Evolutionary conservation across 2,113 vertebrate species (phyloP), one percentile per base, ranked within the genome.

Genomic region (Cairina moschata): DNA sequence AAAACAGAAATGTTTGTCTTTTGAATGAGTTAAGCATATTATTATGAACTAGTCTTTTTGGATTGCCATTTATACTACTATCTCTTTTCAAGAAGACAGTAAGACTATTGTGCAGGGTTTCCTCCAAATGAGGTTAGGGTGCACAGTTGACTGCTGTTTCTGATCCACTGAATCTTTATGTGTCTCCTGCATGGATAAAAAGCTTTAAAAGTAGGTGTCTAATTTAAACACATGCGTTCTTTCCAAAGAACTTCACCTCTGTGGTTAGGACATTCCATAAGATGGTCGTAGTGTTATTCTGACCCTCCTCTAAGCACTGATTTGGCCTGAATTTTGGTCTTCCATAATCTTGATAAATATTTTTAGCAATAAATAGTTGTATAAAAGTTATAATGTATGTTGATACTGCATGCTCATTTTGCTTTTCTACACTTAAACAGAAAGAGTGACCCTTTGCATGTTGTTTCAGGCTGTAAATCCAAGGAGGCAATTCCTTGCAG

Each of bases 1-100:
- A 50, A 80, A 87, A 74, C 15, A 74, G 75, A 55, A 80, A 80
- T 12, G 31, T 79, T 60, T 74, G 42, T 83, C 75, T 96, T 26
- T 54, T 59, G 78, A 94, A 6, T 34, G 21, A 95, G 54, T 88
- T 71, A 66, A 88, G 52, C 10, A 1, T 34, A 6, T 50, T 56
- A 42, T 81, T 91, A 59, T 34, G 42, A 81, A 71, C 34, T 56
- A 32, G 13, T 81, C 34, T 52, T 81, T 91, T 75, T 83, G 22
- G 21, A 11, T 52, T 38, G 25, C 21, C 55, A 11, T 63, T 92
- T 84, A 10, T 80, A 69, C 16, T 76, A 58, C 69, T 78, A 62
- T 59, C 21, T 31, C 34, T 87, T 94, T 68, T 79, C 44, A 59
- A 88, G 88, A 55, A 60, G 73, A 58, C 76, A 58, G 22, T 46